Conservation (phyloP, 2,797 vertebrate genomes). For the Halcyon leucocephala region DNA sequence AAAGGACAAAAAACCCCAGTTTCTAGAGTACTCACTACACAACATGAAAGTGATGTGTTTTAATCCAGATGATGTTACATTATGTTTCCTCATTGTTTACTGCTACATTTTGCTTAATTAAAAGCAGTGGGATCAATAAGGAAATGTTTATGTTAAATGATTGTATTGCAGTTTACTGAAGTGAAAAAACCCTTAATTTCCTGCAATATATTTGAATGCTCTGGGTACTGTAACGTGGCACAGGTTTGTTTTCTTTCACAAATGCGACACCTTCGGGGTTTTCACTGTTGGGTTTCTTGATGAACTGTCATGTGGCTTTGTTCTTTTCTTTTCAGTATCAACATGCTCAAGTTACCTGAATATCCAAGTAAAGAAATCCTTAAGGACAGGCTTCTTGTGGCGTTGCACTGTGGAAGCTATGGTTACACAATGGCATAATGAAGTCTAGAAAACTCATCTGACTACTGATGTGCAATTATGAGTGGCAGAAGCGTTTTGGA, state of each 20-base stretch:
- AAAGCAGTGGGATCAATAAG: constrained; percentile 3
- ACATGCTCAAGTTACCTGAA: constrained; percentile 99
- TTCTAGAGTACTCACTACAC: not conserved
- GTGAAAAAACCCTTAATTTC: not conserved
- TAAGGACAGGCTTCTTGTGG: constrained; percentile 94
- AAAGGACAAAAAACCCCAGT: not conserved
- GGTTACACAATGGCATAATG: constrained; percentile 97
- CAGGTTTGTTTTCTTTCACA: not conserved
- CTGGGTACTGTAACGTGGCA: not conserved
- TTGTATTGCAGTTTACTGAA: constrained; percentile 3
- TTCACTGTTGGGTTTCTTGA: constrained; percentile 30
- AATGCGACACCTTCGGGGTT: constrained; percentile 13
- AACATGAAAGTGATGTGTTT: not conserved
- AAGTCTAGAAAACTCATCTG: constrained; percentile 37
- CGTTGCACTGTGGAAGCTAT: constrained; percentile 96
- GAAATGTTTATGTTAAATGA: constrained; percentile 7
- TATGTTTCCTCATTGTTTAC: not conserved
- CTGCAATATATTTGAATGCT: not conserved
- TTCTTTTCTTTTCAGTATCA: constrained; percentile 86
- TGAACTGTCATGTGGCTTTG: not conserved
- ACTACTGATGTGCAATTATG: constrained; percentile 51
- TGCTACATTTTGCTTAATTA: not conserved
- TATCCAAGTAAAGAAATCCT: constrained; percentile 94
- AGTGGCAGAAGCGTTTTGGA: constrained; percentile 69
- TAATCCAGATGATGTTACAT: not conserved